A percentile compares a stretch with the other conserved stretches of the same genome.
These are phyloP conservation scores for Coptodon bakossiorum DNA, from an alignment of 2,113 vertebrate species.

Conservation along the genomic window DNA sequence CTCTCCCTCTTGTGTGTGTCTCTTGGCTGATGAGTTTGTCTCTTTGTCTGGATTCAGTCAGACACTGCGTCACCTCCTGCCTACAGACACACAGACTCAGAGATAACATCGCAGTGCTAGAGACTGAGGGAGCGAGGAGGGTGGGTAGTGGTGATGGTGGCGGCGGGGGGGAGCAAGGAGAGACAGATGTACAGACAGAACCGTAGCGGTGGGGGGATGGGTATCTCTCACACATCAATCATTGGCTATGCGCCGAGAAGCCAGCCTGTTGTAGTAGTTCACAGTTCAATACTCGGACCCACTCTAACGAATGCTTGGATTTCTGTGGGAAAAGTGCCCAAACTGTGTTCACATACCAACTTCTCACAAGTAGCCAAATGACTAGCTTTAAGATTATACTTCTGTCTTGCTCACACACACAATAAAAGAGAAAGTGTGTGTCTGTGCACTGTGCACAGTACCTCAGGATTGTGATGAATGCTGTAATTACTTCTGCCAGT, in stretches of 20 bases:
- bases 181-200: slow-evolving; percentile 80
- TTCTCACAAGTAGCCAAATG: neutral
- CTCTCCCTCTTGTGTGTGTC: slow-evolving; percentile 56
- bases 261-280: slow-evolving; percentile 59
- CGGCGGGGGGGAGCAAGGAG: slow-evolving; percentile 28
- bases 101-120: slow-evolving; percentile 80
- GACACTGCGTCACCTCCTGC: slow-evolving; percentile 84
- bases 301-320: slow-evolving; percentile 27
- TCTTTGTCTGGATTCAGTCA: slow-evolving; percentile 79
- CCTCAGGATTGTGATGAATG: slow-evolving; percentile 18
- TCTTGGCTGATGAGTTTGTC: slow-evolving; percentile 78
- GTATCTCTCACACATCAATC: slow-evolving; percentile 73
- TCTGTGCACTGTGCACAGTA: neutral
- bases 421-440: neutral
- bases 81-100: slow-evolving; percentile 79
- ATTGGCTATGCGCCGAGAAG: slow-evolving; percentile 55
- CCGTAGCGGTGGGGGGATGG: slow-evolving; percentile 65
- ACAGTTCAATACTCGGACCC: slow-evolving; percentile 53
- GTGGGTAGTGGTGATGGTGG: neutral
- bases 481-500: slow-evolving; percentile 54
- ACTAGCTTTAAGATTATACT: neutral
- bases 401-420: neutral
- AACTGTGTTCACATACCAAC: slow-evolving; percentile 21
- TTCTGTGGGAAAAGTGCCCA: slow-evolving; percentile 21
- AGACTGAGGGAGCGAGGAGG: slow-evolving; percentile 45